phyloP scores from a whole-genome alignment of 2,888 invertebrate species.

The Parasteatoda lunata region DNA sequence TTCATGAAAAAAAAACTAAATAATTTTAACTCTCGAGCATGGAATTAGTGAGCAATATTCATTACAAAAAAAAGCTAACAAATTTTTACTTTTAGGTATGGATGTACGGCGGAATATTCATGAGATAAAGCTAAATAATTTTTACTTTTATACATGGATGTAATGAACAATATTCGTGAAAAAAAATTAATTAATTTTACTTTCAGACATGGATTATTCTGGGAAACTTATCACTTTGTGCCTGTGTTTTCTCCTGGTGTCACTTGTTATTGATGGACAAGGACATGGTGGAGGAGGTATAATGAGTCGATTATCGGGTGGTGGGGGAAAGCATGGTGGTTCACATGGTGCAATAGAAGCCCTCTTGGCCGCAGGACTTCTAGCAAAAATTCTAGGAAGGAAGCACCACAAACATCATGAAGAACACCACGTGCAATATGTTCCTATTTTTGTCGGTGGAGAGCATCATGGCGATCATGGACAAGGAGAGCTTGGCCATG shows the following conservation, averaged over 20 bases:
- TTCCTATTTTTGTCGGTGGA: constrained; percentile 8
- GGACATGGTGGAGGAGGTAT: constrained; percentile 4
- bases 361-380: constrained; percentile 49
- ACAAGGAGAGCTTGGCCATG: background rate
- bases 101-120: background rate
- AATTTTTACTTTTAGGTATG: background rate
- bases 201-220: constrained; percentile 25
- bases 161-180: background rate
- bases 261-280: constrained; percentile 8
- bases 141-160: background rate
- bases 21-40: constrained; percentile 4
- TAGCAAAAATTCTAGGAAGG: constrained; percentile 48
- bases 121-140: background rate
- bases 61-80: background rate
- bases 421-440: constrained; percentile 42
- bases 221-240: constrained; percentile 25
- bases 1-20: background rate
- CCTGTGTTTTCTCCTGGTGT: constrained; percentile 17
- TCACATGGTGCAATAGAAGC: constrained; percentile 22
- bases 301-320: constrained; percentile 36
- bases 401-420: background rate
- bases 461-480: constrained; percentile 23
- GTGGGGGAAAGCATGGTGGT: background rate
- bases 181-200: background rate
- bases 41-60: background rate